Evolutionary conservation across 1,140 invertebrate genomes (phyloP), one percentile per base, ranked within the genome.

Genomic region (Spodoptera frugiperda): DNA sequence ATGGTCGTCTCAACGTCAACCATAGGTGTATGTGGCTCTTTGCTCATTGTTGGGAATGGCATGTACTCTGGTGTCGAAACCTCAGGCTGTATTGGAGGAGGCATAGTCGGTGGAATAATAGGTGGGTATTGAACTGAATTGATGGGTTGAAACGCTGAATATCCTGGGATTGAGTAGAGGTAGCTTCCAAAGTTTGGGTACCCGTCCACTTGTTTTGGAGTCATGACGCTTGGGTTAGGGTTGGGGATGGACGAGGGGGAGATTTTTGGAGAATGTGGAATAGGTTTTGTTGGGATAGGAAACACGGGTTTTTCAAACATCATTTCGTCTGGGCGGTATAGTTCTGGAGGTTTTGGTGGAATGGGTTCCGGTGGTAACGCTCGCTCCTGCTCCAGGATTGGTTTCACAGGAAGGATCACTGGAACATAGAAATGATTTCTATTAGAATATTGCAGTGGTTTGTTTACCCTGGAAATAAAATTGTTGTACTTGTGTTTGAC

Each of bases 181-280:
- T 90, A 94, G 5, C 88, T 84, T 8, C 88, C 89, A 74, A 93
- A 93, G 48, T 86, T 89, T n/a, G 89, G 85, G 72, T 91, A 93
- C 3, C 87, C 84, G 17, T 91, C 88, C 1, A 89, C 78, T 63
- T 84, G 87, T 75, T 93, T 91, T 1, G 84, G 89, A n/a, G 91
- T 87, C 5, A 87, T 86, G 0, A 91, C 89, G 46, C 90, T 94
- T 9, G 92, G 93, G 77, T 85, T 94, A 10, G 93, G 91, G 65
- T 93, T 94, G 0, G 93, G 91, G 39, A 94, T 94, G 0, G 94
- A 94, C 4, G 92, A 93, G 9, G 93, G 93, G 2, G 93, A 93
- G 53, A 94, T 94, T 80, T 93, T 89, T 61, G 90, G 85, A 9
- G 91, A 90, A 76, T 91, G 89, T 1, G 88, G 81, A 12, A 92